These are phyloP conservation scores for Aythya baeri DNA, from an alignment of 2,113 vertebrate species.

Conservation along the genomic window DNA sequence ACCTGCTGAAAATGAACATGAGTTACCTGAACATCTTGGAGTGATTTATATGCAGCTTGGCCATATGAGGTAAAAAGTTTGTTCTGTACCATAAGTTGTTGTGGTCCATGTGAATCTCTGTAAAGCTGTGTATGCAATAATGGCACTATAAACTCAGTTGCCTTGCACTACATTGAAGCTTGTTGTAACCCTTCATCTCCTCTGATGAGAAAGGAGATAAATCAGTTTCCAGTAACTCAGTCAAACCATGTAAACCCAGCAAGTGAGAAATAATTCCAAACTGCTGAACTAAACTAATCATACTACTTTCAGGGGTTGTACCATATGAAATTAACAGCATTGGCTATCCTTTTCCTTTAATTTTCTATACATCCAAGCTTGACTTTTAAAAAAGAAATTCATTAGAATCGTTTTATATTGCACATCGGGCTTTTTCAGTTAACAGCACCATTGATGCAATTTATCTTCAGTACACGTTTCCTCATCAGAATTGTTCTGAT, in stretches of 20 bases:
- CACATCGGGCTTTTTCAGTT: not conserved
- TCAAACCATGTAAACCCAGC: not conserved
- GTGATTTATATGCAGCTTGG: not conserved
- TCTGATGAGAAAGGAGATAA: accelerated
- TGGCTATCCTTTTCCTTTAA: not conserved
- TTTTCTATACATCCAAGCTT: not conserved
- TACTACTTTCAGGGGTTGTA: not conserved
- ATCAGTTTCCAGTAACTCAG: not conserved
- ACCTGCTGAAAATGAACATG: not conserved
- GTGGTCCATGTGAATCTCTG: not conserved
- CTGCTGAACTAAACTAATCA: not conserved
- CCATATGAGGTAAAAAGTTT: not conserved
- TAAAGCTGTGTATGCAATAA: not conserved
- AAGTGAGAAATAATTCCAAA: not conserved
- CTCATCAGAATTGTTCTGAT: slow-evolving; percentile 1
- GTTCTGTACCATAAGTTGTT: not conserved
- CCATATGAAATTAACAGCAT: not conserved
- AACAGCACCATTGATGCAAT: not conserved
- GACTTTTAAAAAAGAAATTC: not conserved
- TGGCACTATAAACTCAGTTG: not conserved
- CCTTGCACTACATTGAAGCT: not conserved
- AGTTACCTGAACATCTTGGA: not conserved
- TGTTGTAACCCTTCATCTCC: not conserved
- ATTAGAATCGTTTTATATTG: not conserved
- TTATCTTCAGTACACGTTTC: not conserved